Conservation (phyloP, 2,113 vertebrate species). For the Peromyscus leucopus region DNA sequence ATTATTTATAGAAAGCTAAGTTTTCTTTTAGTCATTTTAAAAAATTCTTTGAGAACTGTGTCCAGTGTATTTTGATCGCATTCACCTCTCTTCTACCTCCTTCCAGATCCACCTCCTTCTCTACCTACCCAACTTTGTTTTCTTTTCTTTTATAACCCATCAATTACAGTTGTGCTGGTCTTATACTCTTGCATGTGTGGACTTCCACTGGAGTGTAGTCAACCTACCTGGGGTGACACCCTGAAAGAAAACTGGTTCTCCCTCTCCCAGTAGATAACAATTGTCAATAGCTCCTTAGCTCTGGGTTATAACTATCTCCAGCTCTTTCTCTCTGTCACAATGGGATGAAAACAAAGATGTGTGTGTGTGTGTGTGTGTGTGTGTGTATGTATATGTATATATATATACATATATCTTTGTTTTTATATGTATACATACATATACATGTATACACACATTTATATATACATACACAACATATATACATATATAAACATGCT, state of each 20-base stretch:
- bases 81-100: neutral
- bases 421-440: no score
- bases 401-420: neutral
- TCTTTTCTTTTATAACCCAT: neutral
- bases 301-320: neutral
- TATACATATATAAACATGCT: neutral
- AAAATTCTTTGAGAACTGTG: neutral
- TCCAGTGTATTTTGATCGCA: neutral
- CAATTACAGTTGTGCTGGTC: neutral
- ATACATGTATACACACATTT: no score
- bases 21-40: neutral
- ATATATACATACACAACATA: no score
- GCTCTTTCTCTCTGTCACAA: neutral
- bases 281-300: neutral
- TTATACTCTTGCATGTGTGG: neutral
- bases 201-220: no score
- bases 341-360: no score
- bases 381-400: no score
- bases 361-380: no score
- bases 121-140: neutral
- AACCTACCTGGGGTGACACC: neutral
- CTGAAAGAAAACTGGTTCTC: neutral
- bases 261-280: neutral
- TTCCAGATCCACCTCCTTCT: neutral
- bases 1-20: neutral